phyloP scores from a whole-genome alignment of 2,888 invertebrate genomes.

The Caenorhabditis drosophilae region DNA sequence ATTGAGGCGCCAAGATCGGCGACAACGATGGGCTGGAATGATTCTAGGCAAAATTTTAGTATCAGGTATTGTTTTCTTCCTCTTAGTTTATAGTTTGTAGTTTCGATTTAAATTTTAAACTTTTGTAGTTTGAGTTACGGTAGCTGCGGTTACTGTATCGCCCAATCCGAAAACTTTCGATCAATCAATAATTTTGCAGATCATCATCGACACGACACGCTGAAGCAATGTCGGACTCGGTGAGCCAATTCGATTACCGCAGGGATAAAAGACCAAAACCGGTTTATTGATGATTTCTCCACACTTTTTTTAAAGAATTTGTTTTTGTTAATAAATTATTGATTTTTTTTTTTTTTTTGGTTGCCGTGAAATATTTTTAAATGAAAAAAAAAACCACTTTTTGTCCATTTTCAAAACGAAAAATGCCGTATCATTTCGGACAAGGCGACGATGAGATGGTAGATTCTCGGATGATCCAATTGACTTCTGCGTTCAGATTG shows the following conservation, averaged over 20 bases:
- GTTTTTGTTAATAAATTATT: slow-evolving; percentile 1
- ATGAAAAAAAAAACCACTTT: background rate
- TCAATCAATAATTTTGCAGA: background rate
- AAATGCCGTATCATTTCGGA: background rate
- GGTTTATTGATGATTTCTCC: slow-evolving; percentile 22
- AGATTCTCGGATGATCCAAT: background rate
- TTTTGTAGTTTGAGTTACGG: background rate
- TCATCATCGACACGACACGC: slow-evolving; percentile 23
- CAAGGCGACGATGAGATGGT: slow-evolving; percentile 20
- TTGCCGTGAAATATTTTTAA: background rate
- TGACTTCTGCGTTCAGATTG: slow-evolving; percentile 2
- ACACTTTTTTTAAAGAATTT: background rate
- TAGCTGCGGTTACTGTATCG: background rate
- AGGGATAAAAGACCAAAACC: slow-evolving; percentile 34
- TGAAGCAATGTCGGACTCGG: slow-evolving; percentile 50
- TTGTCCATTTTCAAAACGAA: background rate
- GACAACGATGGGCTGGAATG: too few relatives aligned
- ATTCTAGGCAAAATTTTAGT: too few relatives aligned
- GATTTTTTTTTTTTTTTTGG: background rate
- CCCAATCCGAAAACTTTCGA: background rate
- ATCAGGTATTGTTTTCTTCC: too few relatives aligned
- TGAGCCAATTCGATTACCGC: slow-evolving; percentile 49
- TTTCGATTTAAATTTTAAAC: background rate
- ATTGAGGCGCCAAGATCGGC: too few relatives aligned
- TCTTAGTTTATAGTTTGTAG: too few relatives aligned